phyloP scores from a whole-genome alignment of 2,888 invertebrate species.

The Tricholauxania praeusta region DNA sequence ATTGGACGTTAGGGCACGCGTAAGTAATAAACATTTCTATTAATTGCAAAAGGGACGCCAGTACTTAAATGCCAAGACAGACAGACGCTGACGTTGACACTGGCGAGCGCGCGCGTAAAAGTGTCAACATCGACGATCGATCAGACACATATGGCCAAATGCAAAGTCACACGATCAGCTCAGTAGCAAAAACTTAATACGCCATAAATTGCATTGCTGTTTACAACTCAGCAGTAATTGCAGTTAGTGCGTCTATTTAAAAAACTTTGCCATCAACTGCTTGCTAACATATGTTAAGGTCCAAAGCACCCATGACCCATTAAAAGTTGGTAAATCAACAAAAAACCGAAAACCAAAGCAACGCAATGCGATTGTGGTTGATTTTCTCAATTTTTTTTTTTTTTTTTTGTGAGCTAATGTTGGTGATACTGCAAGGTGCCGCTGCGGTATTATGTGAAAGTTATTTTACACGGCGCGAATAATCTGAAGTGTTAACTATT shows the following conservation, averaged over 20 bases:
- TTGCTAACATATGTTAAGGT: not conserved
- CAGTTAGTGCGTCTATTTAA: not conserved
- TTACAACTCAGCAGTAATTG: not conserved
- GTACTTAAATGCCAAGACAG: conserved; percentile 4
- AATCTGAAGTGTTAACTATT: too few species aligned
- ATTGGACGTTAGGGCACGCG: too few species aligned
- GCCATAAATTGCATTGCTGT: conserved; percentile 11
- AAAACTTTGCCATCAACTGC: not conserved
- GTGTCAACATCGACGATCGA: conserved; percentile 1
- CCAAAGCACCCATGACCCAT: conserved; percentile 28
- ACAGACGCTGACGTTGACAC: conserved; percentile 10
- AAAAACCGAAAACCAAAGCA: not conserved
- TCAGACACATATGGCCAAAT: not conserved
- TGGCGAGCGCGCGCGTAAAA: not conserved
- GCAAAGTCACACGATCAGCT: not conserved
- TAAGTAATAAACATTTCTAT: conserved; percentile 8
- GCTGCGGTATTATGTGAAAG: too few species aligned
- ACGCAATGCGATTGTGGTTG: conserved; percentile 10
- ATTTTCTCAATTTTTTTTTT: too few species aligned
- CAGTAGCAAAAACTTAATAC: not conserved
- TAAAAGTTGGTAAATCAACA: not conserved
- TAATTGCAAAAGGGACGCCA: conserved; percentile 26
- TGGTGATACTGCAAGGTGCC: too few species aligned
- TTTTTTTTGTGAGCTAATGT: too few species aligned
- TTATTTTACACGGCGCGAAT: too few species aligned